phyloP scores from a whole-genome alignment of 2,113 vertebrate species.

The Pampusana beccarii region DNA sequence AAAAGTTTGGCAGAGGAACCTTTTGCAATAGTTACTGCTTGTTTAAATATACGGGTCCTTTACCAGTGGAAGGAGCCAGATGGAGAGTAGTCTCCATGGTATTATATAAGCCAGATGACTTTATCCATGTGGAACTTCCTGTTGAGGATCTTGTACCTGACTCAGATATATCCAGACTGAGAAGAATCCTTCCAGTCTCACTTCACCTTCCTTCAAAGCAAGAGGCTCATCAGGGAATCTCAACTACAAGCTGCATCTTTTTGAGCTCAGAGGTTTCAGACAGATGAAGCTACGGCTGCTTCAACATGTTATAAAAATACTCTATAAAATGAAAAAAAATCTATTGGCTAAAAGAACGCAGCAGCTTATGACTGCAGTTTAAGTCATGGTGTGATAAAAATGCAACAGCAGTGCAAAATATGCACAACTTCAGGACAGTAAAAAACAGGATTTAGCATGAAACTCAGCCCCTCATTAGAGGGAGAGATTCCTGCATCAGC shows the following conservation, averaged over 20 bases:
- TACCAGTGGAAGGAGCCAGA: neutral
- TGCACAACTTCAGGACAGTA: neutral
- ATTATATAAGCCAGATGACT: neutral
- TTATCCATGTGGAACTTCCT: neutral
- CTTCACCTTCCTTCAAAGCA: neutral
- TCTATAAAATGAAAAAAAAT: conserved; percentile 6
- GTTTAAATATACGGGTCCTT: neutral
- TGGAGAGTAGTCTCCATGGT: neutral
- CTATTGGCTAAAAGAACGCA: neutral
- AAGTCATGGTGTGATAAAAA: neutral
- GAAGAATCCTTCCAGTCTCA: neutral
- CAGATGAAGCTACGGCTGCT: neutral
- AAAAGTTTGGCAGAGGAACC: neutral
- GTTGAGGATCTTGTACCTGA: neutral
- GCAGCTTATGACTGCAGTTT: neutral
- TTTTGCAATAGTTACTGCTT: neutral
- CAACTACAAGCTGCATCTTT: neutral
- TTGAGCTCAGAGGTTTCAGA: neutral
- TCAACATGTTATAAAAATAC: conserved; percentile 30
- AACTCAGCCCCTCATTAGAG: neutral
- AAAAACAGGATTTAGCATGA: neutral
- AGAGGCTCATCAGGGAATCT: neutral
- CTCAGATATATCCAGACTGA: neutral
- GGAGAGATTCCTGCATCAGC: neutral
- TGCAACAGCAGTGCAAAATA: neutral